Percentiles rank a stretch among this genome's conserved stretches.
Conservation (phyloP, 2,888 invertebrate species). For the Scaptomyza flava region DNA sequence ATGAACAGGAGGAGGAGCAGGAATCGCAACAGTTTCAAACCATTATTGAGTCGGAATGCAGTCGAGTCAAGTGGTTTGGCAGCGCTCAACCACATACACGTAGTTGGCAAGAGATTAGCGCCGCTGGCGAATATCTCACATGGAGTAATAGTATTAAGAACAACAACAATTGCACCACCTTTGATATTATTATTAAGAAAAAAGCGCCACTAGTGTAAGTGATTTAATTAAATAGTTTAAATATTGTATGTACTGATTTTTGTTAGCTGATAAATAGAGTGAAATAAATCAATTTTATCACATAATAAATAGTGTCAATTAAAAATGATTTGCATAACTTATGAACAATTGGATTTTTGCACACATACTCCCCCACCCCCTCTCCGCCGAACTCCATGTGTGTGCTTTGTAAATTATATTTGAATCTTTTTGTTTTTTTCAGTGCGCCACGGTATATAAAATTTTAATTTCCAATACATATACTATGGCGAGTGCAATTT, state of each 20-base stretch:
- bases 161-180: conserved; percentile 39
- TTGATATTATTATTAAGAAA: conserved; percentile 77
- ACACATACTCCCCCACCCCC: not conserved
- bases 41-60: conserved; percentile 77
- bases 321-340: conserved; percentile 28
- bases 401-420: conserved; percentile 64
- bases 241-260: conserved; percentile 6
- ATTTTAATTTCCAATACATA: conserved; percentile 45
- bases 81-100: conserved; percentile 75
- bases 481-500: conserved; percentile 64
- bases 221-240: conserved; percentile 2
- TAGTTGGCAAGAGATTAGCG: conserved; percentile 76
- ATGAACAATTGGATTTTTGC: conserved; percentile 10
- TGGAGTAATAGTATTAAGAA: conserved; percentile 43
- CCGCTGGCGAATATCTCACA: conserved; percentile 68
- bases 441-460: not conserved
- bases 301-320: conserved; percentile 13
- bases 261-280: conserved; percentile 2
- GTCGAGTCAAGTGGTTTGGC: conserved; percentile 80
- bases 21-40: conserved; percentile 67
- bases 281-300: conserved; percentile 2
- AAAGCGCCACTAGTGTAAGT: conserved; percentile 28
- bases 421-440: conserved; percentile 35
- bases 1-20: conserved; percentile 26
- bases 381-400: not conserved